Conservation (phyloP, 2,888 invertebrate species). For the Galerucella pusilla region DNA sequence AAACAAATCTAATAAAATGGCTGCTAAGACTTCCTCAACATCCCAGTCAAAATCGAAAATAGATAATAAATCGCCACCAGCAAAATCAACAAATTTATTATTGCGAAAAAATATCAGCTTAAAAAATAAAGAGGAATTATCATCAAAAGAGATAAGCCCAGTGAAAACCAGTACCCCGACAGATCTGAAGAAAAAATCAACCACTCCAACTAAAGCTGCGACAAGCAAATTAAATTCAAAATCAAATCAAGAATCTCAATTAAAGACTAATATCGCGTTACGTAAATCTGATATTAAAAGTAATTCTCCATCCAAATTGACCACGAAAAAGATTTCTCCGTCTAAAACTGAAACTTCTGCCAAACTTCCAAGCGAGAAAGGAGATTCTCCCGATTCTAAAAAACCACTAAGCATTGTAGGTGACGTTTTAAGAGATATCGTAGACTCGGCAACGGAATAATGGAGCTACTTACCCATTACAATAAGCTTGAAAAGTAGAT, state of each 20-base stretch:
- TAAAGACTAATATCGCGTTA: not conserved
- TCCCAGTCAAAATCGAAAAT: not conserved
- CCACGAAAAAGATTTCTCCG: not conserved
- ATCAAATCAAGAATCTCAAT: not conserved
- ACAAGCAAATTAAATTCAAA: not conserved
- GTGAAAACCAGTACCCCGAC: not conserved
- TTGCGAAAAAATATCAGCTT: slow-evolving; percentile 1
- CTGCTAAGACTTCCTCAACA: not conserved
- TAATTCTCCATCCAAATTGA: not conserved
- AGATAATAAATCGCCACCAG: not conserved
- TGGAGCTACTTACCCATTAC: not conserved
- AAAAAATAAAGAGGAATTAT: slow-evolving; percentile 1
- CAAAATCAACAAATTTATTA: not conserved
- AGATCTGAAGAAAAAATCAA: not conserved
- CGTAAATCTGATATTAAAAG: not conserved
- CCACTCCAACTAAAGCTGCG: not conserved
- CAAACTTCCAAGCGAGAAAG: not conserved
- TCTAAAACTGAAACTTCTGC: not conserved
- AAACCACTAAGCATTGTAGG: not conserved
- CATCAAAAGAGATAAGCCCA: not conserved
- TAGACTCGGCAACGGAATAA: slow-evolving; percentile 5
- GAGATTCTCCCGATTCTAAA: not conserved
- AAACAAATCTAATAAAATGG: not conserved
- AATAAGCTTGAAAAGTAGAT: no score
- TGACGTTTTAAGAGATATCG: slow-evolving; percentile 4